Percentiles rank a stretch among this genome's conserved stretches.
phyloP scores from a whole-genome alignment of 2,797 vertebrate genomes.

The Neosilurus mollespiculum region DNA sequence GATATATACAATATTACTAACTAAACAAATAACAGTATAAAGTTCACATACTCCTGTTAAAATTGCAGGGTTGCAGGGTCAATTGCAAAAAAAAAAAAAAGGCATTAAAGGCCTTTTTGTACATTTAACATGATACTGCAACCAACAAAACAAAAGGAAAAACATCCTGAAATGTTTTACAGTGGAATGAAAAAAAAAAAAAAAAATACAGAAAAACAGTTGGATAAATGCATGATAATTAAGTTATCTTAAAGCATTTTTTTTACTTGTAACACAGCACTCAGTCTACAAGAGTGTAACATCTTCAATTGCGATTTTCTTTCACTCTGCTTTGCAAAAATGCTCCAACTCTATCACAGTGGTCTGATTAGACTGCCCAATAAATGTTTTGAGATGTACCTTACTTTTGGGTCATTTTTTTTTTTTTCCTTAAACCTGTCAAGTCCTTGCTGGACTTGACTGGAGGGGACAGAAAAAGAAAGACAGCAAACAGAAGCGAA shows the following conservation, averaged over 20 bases:
- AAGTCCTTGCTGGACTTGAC: no score
- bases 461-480: no score
- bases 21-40: background rate
- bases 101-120: background rate
- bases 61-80: background rate
- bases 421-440: no score
- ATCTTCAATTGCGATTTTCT: background rate
- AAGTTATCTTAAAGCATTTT: slow-evolving; percentile 2
- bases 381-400: background rate
- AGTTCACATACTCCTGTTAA: background rate
- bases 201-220: background rate
- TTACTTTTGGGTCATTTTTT: background rate
- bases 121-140: background rate
- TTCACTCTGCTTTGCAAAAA: background rate
- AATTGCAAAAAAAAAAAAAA: background rate
- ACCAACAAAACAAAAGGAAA: background rate
- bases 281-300: background rate
- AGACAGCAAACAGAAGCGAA: no score
- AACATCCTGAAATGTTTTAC: background rate
- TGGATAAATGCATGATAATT: background rate
- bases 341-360: background rate
- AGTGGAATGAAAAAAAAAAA: background rate
- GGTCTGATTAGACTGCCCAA: background rate
- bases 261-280: background rate
- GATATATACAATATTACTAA: background rate